Conservation (phyloP, 2,888 invertebrate species). For the Eudemis profundana region DNA sequence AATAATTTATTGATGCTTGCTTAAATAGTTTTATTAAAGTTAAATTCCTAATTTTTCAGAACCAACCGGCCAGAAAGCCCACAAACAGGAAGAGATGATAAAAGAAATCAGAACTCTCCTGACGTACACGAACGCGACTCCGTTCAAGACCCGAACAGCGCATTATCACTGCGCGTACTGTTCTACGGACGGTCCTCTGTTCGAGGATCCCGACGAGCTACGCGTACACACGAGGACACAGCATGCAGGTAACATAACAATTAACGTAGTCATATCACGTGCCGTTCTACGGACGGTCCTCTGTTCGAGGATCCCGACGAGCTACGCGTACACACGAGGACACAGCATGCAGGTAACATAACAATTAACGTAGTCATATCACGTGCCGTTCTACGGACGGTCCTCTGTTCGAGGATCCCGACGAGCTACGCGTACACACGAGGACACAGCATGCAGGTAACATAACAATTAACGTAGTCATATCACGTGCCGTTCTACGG, state of each 20-base stretch:
- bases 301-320: too few species aligned
- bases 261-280: too few species aligned
- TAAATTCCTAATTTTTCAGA: conserved; percentile 3
- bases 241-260: conserved; percentile 49
- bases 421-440: conserved; percentile 60
- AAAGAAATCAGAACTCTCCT: conserved; percentile 63
- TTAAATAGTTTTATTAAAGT: background rate
- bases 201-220: conserved; percentile 59
- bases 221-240: conserved; percentile 56
- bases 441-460: conserved; percentile 50
- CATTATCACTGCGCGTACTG: conserved; percentile 67
- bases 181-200: conserved; percentile 50
- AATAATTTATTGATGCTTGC: too few species aligned
- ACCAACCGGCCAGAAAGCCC: conserved; percentile 33
- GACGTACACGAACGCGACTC: conserved; percentile 64
- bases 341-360: background rate
- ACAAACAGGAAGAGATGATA: conserved; percentile 49
- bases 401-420: conserved; percentile 55
- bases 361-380: conserved; percentile 54
- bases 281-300: too few species aligned
- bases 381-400: conserved; percentile 60
- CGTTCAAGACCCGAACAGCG: conserved; percentile 60
- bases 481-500: too few species aligned
- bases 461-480: too few species aligned
- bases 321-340: too few species aligned